Evolutionary conservation across 2,888 invertebrate species (phyloP).

Genomic region (Drosophila longiperda): DNA sequence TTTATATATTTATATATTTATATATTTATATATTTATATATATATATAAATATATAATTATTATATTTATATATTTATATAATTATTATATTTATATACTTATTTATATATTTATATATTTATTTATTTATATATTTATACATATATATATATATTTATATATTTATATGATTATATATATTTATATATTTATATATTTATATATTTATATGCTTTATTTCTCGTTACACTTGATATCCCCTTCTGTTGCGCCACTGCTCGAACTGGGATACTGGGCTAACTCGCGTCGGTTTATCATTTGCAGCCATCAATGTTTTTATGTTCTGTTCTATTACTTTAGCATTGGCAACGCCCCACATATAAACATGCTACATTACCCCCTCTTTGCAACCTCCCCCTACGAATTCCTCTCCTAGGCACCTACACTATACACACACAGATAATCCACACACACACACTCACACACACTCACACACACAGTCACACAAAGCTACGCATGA

Average conservation of each 20-base stretch:
- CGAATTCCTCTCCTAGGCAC: conserved; percentile 19
- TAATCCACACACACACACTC: conserved; percentile 45
- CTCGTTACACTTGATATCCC: not conserved
- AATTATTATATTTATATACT: accelerated
- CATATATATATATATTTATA: not conserved
- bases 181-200: not conserved
- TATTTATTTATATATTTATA: not conserved
- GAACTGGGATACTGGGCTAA: conserved; percentile 19
- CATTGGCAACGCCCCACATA: conserved; percentile 68
- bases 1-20: not conserved
- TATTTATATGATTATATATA: not conserved
- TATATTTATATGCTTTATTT: not conserved
- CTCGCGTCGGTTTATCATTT: conserved; percentile 53
- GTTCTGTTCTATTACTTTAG: conserved; percentile 71
- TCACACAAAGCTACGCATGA: conserved; percentile 62
- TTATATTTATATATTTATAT: not conserved
- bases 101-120: not conserved
- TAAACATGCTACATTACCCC: conserved; percentile 54
- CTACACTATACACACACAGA: conserved; percentile 28
- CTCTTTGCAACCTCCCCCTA: not conserved
- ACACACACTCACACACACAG: conserved; percentile 30
- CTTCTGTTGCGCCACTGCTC: conserved; percentile 31
- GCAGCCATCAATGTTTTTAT: conserved; percentile 76
- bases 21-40: not conserved
- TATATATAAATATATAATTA: too few relatives aligned